Evolutionary conservation across 2,797 vertebrate genomes (phyloP).

Genomic region (Lagocephalus sceleratus): DNA sequence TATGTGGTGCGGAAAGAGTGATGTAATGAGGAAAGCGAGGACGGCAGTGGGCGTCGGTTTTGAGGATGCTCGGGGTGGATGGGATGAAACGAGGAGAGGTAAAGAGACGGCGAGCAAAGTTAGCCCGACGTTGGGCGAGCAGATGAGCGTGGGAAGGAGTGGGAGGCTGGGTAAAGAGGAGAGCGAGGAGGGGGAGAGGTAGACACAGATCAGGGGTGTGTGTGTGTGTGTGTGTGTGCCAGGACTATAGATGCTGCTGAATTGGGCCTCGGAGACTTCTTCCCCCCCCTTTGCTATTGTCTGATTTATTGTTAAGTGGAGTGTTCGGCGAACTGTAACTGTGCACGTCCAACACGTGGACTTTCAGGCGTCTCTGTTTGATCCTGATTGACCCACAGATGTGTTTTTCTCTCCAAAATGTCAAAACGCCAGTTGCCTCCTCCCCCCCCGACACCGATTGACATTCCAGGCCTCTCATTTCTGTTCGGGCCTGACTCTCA

Average conservation of each 20-base stretch:
- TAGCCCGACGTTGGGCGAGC: conserved; percentile 39
- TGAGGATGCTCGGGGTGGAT: conserved; percentile 34
- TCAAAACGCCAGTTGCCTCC: conserved; percentile 32
- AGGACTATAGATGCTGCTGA: conserved; percentile 34
- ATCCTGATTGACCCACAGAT: conserved; percentile 10
- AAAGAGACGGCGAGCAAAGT: conserved; percentile 40
- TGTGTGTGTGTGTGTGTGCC: conserved; percentile 5
- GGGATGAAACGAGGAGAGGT: conserved; percentile 34
- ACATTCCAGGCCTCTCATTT: conserved; percentile 26
- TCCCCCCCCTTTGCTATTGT: neutral
- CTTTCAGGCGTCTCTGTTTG: neutral
- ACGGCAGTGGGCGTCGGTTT: conserved; percentile 40
- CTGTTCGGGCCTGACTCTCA: conserved; percentile 27
- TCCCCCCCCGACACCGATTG: conserved; percentile 1
- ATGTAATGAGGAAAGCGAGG: conserved; percentile 35
- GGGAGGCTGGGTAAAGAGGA: conserved; percentile 41
- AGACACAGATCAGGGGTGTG: conserved; percentile 41
- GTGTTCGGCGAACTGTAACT: conserved; percentile 4
- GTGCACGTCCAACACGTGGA: neutral
- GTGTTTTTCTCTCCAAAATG: conserved; percentile 31
- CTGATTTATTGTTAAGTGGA: no score
- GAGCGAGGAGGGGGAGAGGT: conserved; percentile 18
- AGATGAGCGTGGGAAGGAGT: conserved; percentile 59
- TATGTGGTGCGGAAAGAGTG: conserved; percentile 27
- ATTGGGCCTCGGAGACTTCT: conserved; percentile 1